Base-by-base conservation (phyloP, 2,113 vertebrate species). In the Brachypodius melanocephalos region DNA sequence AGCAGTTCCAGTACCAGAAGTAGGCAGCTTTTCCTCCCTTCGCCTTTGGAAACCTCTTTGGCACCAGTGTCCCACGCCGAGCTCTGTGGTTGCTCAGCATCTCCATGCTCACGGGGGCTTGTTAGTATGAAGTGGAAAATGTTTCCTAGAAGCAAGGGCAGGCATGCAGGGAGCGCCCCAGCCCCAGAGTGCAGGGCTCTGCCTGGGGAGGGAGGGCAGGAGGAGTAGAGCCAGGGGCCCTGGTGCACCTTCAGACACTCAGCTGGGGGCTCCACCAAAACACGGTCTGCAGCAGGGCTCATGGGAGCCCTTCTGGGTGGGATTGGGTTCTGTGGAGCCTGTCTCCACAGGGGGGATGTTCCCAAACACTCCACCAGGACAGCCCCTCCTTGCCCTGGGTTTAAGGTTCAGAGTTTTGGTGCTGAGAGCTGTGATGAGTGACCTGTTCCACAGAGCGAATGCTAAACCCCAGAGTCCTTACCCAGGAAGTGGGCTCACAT, bases 381-480 rank as follows among this genome's bases (percentile, higher is more conserved):
- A 26, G 72, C 62, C 36, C 72, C 54, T 24, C 19, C 45, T n/a
- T n/a, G 49, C 9, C 31, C 67, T 36, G 32, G 36, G 8, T 49
- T n/a, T 6, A 16, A 54, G 51, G 58, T 73, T 29, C n/a, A 17
- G 49, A 24, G 48, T 54, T 77, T 57, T 1, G 4, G 26, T 20
- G 62, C 89, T 18, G 24, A 42, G 66, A 21, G 31, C 19, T 48
- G 29, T 13, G 46, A 2, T 26, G 38, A 28, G 40, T 17, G 42
- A 43, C 14, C 67, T 72, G 40, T 6, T 73, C 14, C 32, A 36
- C 9, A 34, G 34, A 29, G 42, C 0, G 0, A 71, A 46, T 6
- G 3, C 51, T 46, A 24, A 82, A 15, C 22, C 45, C 66, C 24
- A 2, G 55, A 28, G 14, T 48, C 22, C 59, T 69, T 22, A 12